Conservation (phyloP, 2,888 invertebrate species). For the Marasmarcha lunaedactyla region DNA sequence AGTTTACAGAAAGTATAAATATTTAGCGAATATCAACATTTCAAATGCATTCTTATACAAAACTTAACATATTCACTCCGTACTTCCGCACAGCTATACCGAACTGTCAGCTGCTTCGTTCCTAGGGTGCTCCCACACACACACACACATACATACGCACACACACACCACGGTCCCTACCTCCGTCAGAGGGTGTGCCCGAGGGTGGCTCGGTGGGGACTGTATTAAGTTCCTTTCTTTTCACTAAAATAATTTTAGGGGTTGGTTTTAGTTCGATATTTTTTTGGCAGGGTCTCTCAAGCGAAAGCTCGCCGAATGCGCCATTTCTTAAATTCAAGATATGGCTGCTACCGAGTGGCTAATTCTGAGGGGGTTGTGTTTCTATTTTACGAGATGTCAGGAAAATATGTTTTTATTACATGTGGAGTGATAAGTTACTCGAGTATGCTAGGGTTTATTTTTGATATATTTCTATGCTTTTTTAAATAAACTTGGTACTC, state of each 20-base stretch:
- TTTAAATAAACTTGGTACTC: no score
- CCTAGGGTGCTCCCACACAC: slow-evolving; percentile 49
- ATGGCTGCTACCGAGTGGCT: slow-evolving; percentile 32
- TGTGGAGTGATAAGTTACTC: no score
- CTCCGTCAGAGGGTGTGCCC: slow-evolving; percentile 47
- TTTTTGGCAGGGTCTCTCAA: slow-evolving; percentile 50
- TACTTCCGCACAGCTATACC: slow-evolving; percentile 30
- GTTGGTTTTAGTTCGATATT: slow-evolving; percentile 67
- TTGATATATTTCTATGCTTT: no score
- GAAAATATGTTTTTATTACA: slow-evolving; percentile 3
- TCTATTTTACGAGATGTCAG: slow-evolving; percentile 9
- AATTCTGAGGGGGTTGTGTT: slow-evolving; percentile 26
- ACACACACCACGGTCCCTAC: slow-evolving; percentile 7
- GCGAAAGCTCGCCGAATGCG: slow-evolving; percentile 45
- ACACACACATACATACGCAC: slow-evolving; percentile 26
- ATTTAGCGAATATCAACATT: no score
- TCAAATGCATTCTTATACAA: no score
- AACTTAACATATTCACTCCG: slow-evolving; percentile 2
- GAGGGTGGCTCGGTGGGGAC: slow-evolving; percentile 57
- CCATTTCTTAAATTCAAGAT: slow-evolving; percentile 48
- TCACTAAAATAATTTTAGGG: slow-evolving; percentile 71
- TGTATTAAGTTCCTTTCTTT: slow-evolving; percentile 71
- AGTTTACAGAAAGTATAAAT: no score
- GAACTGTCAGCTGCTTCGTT: slow-evolving; percentile 48
- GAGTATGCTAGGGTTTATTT: no score